phyloP scores from a whole-genome alignment of 2,888 invertebrate genomes.

The Drosophila nr. perissopoda region DNA sequence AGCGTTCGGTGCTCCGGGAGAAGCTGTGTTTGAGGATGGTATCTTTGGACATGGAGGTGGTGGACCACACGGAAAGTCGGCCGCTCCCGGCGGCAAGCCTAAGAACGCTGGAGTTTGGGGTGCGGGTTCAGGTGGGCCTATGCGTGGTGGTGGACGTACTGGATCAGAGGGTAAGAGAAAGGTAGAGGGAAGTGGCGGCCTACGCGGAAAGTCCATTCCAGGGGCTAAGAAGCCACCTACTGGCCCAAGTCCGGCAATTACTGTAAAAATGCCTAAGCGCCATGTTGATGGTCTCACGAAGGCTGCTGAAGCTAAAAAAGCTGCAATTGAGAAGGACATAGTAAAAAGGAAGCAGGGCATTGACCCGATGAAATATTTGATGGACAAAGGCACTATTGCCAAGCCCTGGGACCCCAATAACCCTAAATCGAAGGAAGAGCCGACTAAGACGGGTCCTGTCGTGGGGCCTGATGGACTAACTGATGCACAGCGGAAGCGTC shows the following conservation, averaged over 20 bases:
- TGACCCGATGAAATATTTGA: slow-evolving; percentile 60
- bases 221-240: slow-evolving; percentile 20
- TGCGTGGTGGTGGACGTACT: slow-evolving; percentile 19
- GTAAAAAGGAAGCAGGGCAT: slow-evolving; percentile 35
- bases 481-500: slow-evolving; percentile 48
- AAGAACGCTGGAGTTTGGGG: slow-evolving; percentile 27
- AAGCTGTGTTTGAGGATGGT: slow-evolving; percentile 60
- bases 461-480: slow-evolving; percentile 54
- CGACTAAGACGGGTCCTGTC: slow-evolving; percentile 1
- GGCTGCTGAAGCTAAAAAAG: slow-evolving; percentile 16
- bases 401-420: slow-evolving; percentile 48
- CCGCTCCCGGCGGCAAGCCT: slow-evolving; percentile 5
- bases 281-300: slow-evolving; percentile 15
- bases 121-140: slow-evolving; percentile 24
- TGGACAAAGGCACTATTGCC: slow-evolving; percentile 20
- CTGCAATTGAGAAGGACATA: not conserved
- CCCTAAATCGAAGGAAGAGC: not conserved
- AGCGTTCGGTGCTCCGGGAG: slow-evolving; percentile 47
- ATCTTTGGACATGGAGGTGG: slow-evolving; percentile 59
- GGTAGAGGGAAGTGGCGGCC: not conserved
- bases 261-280: slow-evolving; percentile 38
- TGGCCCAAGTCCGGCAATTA: slow-evolving; percentile 27
- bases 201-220: slow-evolving; percentile 28
- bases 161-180: not conserved
- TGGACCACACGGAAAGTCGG: slow-evolving; percentile 48